A percentile compares a stretch with the other conserved stretches of the same genome.
phyloP scores from a whole-genome alignment of 2,797 vertebrate species.

The Lophura swinhoii region DNA sequence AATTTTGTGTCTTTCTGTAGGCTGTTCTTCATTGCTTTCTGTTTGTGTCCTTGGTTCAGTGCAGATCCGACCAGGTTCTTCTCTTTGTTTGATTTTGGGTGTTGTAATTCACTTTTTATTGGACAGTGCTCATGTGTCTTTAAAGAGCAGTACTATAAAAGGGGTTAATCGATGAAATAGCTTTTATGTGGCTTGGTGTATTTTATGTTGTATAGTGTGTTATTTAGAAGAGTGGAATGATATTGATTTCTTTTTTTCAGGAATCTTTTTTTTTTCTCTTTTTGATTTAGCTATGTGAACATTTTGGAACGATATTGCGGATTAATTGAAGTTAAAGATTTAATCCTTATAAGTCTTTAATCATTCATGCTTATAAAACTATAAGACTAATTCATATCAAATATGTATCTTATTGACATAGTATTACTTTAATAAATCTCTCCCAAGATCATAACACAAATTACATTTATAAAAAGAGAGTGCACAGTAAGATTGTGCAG shows the following conservation, averaged over 20 bases:
- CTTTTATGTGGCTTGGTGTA: slow-evolving; percentile 24
- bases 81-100: slow-evolving; percentile 43
- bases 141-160: slow-evolving; percentile 49
- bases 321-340: slow-evolving; percentile 59
- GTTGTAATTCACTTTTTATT: slow-evolving; percentile 56
- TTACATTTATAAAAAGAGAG: slow-evolving; percentile 23
- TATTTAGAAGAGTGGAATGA: slow-evolving; percentile 49
- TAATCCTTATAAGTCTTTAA: slow-evolving; percentile 34
- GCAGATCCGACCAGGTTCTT: slow-evolving; percentile 16
- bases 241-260: slow-evolving; percentile 31
- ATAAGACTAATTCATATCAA: slow-evolving; percentile 38
- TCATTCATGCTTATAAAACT: slow-evolving; percentile 48
- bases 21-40: slow-evolving; percentile 1
- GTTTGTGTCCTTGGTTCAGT: background rate
- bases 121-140: background rate
- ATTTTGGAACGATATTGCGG: slow-evolving; percentile 46
- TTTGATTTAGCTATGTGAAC: slow-evolving; percentile 16
- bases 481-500: background rate
- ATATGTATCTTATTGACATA: slow-evolving; percentile 20
- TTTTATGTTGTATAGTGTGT: slow-evolving; percentile 42
- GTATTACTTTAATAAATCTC: slow-evolving; percentile 39
- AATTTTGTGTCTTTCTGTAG: background rate
- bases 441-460: slow-evolving; percentile 3
- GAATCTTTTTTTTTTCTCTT: background rate
- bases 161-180: slow-evolving; percentile 49